Conservation (phyloP, 2,797 vertebrate species). For the Odontamblyopus lacepedii region DNA sequence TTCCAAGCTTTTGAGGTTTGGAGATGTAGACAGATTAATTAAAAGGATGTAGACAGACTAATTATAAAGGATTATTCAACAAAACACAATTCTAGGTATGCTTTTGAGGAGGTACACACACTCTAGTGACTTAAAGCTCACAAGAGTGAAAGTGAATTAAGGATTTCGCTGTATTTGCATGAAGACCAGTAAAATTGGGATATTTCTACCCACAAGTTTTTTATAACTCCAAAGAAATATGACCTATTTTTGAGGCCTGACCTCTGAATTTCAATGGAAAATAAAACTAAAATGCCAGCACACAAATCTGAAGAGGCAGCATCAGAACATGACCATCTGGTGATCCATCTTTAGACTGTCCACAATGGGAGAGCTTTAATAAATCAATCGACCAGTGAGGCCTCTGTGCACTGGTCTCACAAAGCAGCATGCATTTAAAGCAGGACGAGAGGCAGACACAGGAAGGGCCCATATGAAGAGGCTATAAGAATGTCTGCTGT, state of each 20-base stretch:
- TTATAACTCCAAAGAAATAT: not conserved
- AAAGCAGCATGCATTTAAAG: constrained; percentile 59
- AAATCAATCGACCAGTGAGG: constrained; percentile 53
- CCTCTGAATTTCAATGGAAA: not conserved
- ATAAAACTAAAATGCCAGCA: not conserved
- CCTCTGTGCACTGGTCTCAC: constrained; percentile 46
- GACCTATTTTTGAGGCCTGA: not conserved
- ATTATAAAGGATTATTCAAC: no score
- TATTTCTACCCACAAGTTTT: no score
- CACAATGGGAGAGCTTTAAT: constrained; percentile 48
- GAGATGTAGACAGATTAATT: no score
- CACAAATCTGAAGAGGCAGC: constrained; percentile 14
- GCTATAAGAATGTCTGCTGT: constrained; percentile 3
- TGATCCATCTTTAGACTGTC: constrained; percentile 55
- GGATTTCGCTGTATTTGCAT: no score
- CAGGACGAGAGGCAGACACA: constrained; percentile 38
- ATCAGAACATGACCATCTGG: constrained; percentile 26
- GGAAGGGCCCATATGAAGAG: constrained; percentile 59
- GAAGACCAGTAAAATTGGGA: no score
- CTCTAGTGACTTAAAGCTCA: no score
- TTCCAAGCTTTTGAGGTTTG: no score
- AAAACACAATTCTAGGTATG: no score
- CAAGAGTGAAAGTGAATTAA: no score
- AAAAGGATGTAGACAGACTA: no score
- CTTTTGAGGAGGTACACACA: no score